A percentile compares a stretch with the other conserved stretches of the same genome.
Conservation (phyloP, 1,140 invertebrate species). For the Panagrolaimus sp. region DNA sequence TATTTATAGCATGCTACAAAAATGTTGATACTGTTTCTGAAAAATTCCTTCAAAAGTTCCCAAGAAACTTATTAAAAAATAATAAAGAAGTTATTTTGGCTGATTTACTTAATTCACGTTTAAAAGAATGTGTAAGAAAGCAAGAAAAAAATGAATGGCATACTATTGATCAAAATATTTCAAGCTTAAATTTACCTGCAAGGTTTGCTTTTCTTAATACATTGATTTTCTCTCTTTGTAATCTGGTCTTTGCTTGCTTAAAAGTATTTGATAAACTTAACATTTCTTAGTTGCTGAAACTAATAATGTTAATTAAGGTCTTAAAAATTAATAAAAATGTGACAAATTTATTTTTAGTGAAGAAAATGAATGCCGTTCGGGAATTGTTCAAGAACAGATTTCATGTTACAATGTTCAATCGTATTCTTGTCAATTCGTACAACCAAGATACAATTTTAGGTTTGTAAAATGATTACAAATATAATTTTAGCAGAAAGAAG, state of each 20-base stretch:
- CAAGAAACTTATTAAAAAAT: slow-evolving; percentile 30
- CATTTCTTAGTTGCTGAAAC: too few relatives aligned
- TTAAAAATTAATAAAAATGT: too few relatives aligned
- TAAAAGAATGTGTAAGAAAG: slow-evolving; percentile 35
- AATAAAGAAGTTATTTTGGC: slow-evolving; percentile 41
- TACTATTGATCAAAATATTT: slow-evolving; percentile 25
- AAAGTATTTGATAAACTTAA: too few relatives aligned
- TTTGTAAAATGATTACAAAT: too few relatives aligned
- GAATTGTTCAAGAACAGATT: slow-evolving; percentile 48
- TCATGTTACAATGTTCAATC: slow-evolving; percentile 38
- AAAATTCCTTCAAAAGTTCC: slow-evolving; percentile 39
- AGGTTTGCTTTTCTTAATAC: slow-evolving; percentile 18
- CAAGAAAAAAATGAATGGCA: slow-evolving; percentile 36
- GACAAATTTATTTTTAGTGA: too few relatives aligned
- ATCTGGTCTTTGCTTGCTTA: too few relatives aligned
- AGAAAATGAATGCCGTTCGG: slow-evolving; percentile 44
- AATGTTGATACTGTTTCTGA: slow-evolving; percentile 21
- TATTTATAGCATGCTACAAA: slow-evolving; percentile 12
- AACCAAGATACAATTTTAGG: slow-evolving; percentile 39
- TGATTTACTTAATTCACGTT: slow-evolving; percentile 32
- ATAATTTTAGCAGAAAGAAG: too few relatives aligned
- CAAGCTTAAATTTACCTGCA: slow-evolving; percentile 19
- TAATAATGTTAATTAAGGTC: too few relatives aligned
- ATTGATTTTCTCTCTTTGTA: slow-evolving; percentile 13
- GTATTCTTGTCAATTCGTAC: slow-evolving; percentile 48